These are phyloP conservation scores for Tipula unca DNA, from an alignment of 2,888 invertebrate genomes.

Conservation along the genomic window DNA sequence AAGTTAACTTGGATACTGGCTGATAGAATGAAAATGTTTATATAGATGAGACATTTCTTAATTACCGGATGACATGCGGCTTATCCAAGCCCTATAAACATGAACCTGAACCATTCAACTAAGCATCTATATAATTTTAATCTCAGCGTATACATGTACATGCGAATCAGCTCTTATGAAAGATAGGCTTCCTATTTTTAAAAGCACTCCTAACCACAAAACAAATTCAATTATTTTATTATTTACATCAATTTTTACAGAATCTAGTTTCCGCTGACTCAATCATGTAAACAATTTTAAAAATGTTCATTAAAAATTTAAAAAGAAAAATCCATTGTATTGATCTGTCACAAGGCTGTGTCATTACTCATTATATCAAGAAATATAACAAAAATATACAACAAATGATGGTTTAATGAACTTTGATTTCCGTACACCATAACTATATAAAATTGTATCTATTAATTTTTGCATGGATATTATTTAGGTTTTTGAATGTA, in stretches of 20 bases:
- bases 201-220: too few species aligned
- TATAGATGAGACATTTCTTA: too few species aligned
- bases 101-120: too few species aligned
- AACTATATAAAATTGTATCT: not conserved
- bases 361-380: not conserved
- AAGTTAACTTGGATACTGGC: too few species aligned
- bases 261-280: not conserved
- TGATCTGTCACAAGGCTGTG: not conserved
- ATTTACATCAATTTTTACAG: not conserved
- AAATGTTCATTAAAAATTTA: not conserved
- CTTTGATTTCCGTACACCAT: not conserved
- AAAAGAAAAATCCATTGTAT: not conserved
- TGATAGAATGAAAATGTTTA: too few species aligned
- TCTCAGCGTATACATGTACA: too few species aligned
- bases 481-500: not conserved
- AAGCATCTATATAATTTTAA: too few species aligned
- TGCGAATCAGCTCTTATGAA: too few species aligned
- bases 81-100: too few species aligned
- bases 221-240: not conserved
- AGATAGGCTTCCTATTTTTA: too few species aligned
- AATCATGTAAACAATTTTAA: not conserved
- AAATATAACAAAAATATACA: not conserved
- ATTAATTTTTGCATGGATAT: not conserved
- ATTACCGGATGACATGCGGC: too few species aligned
- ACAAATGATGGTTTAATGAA: not conserved